Evolutionary conservation across 2,113 vertebrate genomes (phyloP), one percentile per base, ranked within the genome.

Genomic region (Carlito syrichta): DNA sequence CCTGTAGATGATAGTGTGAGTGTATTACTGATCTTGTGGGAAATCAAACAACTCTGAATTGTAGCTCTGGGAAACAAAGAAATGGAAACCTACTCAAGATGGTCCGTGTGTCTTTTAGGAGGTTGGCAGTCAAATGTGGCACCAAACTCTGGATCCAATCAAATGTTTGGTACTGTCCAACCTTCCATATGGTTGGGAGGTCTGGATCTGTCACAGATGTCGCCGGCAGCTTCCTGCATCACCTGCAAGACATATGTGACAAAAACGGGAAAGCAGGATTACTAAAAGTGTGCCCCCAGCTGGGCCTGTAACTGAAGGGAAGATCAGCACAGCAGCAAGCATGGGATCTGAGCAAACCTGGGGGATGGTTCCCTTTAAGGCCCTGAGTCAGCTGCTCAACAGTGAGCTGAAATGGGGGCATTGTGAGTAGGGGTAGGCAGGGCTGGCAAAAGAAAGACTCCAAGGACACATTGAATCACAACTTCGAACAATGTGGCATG

Each of bases 401-500:
- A 38, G 74, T 30, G 79, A 96, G 69, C 91, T 66, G 94, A 96
- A 91, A 93, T 38, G 40, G 89, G 91, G 87, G 52, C 93, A 79
- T 74, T 81, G 43, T 54, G 69, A 96, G 86, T 56, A 43, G 69
- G 71, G 14, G 56, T 6, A 93, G 92, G 89, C 89, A 96, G 84
- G 48, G 62, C 87, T 97, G 97, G 95, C 97, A 97, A 86, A 89
- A 95, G 95, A 89, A 96, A 96, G 92, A 79, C 92, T 96, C 89
- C 76, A 71, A 97, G 97, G 96, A 97, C 96, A 91, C 96, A 95
- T 79, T 96, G 96, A 97, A 96, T 97, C 89, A 89, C 97, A 97
- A 97, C 96, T 98, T 97, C 96, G 95, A 97, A 98, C 97, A 98
- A 97, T 98, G 97, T 97, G 97, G 96, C 97, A 93, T 93, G 97